Conservation (phyloP, 1,140 invertebrate genomes). For the Pentalonia nigronervosa region DNA sequence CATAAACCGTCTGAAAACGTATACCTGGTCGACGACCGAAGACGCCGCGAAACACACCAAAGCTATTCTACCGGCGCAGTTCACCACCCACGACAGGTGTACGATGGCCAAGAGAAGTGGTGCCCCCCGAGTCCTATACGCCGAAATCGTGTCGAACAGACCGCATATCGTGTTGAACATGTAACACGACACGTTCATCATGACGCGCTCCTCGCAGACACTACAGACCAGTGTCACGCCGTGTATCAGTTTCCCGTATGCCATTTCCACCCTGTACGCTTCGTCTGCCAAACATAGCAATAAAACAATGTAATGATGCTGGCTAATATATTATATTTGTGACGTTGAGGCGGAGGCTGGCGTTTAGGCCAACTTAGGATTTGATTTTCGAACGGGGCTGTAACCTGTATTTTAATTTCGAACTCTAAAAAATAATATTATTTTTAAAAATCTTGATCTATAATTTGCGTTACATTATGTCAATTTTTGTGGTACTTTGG, state of each 20-base stretch:
- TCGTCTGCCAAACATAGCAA: neutral
- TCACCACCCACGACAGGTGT: constrained; percentile 32
- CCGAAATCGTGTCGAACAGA: constrained; percentile 52
- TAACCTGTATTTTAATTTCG: too few relatives aligned
- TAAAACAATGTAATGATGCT: too few relatives aligned
- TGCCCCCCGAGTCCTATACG: constrained; percentile 3
- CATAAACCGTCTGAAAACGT: neutral
- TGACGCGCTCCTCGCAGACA: constrained; percentile 22
- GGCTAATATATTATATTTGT: too few relatives aligned
- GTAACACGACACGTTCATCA: constrained; percentile 26
- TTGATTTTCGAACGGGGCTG: too few relatives aligned
- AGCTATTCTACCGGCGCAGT: constrained; percentile 30
- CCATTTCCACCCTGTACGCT: neutral
- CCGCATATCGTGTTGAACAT: constrained; percentile 56
- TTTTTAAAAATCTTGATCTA: too few relatives aligned
- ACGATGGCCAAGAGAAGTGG: neutral
- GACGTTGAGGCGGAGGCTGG: too few relatives aligned
- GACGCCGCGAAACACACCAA: constrained; percentile 52
- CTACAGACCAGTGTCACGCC: neutral
- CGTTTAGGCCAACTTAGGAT: too few relatives aligned
- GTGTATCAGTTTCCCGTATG: neutral
- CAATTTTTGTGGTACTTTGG: neutral
- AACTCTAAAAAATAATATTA: too few relatives aligned
- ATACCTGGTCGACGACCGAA: constrained; percentile 38
- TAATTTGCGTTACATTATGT: too few relatives aligned